phyloP scores from a whole-genome alignment of 2,113 vertebrate species.

The Nyctereutes procyonoides region DNA sequence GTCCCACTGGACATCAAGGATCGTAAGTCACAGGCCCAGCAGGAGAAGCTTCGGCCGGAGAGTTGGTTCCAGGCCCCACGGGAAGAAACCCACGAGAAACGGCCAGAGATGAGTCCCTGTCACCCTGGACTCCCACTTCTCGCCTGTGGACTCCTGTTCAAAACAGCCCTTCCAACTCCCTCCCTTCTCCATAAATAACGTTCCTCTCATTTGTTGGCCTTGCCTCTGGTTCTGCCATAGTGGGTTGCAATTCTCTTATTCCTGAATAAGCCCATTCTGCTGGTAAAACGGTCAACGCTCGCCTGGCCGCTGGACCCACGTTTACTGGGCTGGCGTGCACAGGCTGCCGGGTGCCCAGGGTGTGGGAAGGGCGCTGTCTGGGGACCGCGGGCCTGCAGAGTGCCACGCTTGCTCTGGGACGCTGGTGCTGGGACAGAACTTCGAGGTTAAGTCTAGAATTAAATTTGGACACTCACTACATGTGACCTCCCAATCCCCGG shows the following conservation, averaged over 20 bases:
- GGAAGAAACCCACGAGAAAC: background rate
- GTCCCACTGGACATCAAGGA: background rate
- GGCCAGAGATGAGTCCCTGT: background rate
- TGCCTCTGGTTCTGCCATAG: background rate
- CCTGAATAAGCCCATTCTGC: background rate
- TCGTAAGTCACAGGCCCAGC: background rate
- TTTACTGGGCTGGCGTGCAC: fast-evolving
- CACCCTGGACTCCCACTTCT: background rate
- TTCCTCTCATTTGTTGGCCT: background rate
- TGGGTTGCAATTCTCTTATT: background rate
- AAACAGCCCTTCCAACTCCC: background rate
- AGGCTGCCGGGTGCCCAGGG: fast-evolving
- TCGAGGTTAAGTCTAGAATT: background rate
- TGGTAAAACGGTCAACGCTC: background rate
- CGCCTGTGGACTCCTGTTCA: background rate
- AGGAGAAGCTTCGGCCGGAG: background rate
- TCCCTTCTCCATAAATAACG: background rate
- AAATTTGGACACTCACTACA: fast-evolving
- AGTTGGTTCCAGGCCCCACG: background rate
- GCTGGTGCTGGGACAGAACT: background rate
- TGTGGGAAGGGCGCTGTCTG: background rate
- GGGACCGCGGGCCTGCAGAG: too few relatives aligned
- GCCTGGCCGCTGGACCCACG: background rate
- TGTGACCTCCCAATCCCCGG: fast-evolving
- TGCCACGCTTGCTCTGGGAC: background rate